These are phyloP conservation scores for Enteromius afrohamiltoni DNA, from an alignment of 2,797 vertebrate genomes.

Conservation along the genomic window DNA sequence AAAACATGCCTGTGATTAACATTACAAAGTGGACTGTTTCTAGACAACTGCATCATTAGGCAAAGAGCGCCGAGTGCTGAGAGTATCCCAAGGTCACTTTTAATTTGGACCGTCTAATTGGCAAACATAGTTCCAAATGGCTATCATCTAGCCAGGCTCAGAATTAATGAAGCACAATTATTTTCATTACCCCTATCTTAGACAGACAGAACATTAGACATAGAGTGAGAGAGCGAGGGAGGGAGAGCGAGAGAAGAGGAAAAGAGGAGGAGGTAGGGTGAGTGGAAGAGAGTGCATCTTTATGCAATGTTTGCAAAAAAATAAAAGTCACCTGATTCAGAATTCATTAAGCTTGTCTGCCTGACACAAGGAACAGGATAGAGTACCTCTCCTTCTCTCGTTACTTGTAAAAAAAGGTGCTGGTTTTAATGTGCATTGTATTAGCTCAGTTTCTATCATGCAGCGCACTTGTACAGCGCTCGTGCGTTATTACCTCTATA, in stretches of 20 bases:
- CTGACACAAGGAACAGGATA: slow-evolving; percentile 75
- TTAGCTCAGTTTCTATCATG: slow-evolving; percentile 75
- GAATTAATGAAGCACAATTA: slow-evolving; percentile 99
- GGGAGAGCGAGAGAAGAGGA: slow-evolving; percentile 49
- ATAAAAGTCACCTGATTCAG: slow-evolving; percentile 81
- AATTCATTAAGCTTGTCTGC: slow-evolving; percentile 78
- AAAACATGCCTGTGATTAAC: slow-evolving; percentile 78
- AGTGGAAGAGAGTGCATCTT: slow-evolving; percentile 67
- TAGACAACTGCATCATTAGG: slow-evolving; percentile 91
- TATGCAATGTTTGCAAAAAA: slow-evolving; percentile 77
- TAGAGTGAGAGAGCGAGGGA: slow-evolving; percentile 70
- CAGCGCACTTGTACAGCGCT: slow-evolving; percentile 70
- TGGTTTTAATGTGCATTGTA: slow-evolving; percentile 80
- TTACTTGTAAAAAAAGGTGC: slow-evolving; percentile 75
- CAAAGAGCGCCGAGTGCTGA: slow-evolving; percentile 83
- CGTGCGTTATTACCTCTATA: slow-evolving; percentile 81
- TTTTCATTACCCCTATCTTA: slow-evolving; percentile 95
- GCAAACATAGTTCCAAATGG: slow-evolving; percentile 98
- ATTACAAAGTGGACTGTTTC: slow-evolving; percentile 84
- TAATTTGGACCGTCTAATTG: slow-evolving; percentile 99
- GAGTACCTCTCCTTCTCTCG: slow-evolving; percentile 74
- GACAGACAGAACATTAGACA: slow-evolving; percentile 85
- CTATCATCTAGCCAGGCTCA: slow-evolving; percentile 92
- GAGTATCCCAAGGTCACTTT: slow-evolving; percentile 97
- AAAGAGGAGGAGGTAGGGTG: slow-evolving; percentile 32